Conservation (phyloP, 2,888 invertebrate species). For the Drosophila robusta region DNA sequence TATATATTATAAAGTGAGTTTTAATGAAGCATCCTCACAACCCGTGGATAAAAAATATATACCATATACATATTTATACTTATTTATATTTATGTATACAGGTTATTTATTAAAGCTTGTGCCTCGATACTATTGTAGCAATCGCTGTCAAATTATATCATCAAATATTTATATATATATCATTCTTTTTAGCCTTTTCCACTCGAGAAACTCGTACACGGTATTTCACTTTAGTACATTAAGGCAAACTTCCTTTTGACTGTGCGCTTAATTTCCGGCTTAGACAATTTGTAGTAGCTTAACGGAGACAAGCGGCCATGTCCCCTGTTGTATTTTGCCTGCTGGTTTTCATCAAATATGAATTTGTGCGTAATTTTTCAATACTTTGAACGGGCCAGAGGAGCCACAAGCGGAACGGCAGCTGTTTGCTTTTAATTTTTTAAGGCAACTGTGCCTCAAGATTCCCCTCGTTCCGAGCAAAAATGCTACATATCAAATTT, state of each 20-base stretch:
- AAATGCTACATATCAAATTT: conserved; percentile 43
- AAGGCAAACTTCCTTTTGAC: conserved; percentile 63
- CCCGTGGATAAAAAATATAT: not conserved
- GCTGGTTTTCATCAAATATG: conserved; percentile 30
- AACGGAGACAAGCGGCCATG: conserved; percentile 13
- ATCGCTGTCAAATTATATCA: not conserved
- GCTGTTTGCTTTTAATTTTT: conserved; percentile 43
- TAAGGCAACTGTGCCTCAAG: conserved; percentile 10
- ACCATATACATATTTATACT: not conserved
- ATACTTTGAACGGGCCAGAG: not conserved
- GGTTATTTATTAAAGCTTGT: not conserved
- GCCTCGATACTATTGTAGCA: not conserved
- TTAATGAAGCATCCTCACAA: conserved; percentile 1
- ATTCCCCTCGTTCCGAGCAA: not conserved
- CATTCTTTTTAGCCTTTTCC: not conserved
- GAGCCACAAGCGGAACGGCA: conserved; percentile 17
- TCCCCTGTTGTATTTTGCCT: conserved; percentile 11
- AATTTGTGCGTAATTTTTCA: conserved; percentile 23
- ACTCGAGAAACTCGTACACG: conserved; percentile 22
- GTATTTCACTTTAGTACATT: conserved; percentile 63
- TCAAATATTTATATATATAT: not conserved
- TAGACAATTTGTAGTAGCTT: conserved; percentile 31
- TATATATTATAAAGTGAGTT: conserved; percentile 9
- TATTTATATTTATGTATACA: not conserved
- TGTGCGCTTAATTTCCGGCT: conserved; percentile 71